Evolutionary conservation across 1,140 invertebrate species (phyloP), one percentile per base, ranked within the genome.

Genomic region (Chelonus insularis): DNA sequence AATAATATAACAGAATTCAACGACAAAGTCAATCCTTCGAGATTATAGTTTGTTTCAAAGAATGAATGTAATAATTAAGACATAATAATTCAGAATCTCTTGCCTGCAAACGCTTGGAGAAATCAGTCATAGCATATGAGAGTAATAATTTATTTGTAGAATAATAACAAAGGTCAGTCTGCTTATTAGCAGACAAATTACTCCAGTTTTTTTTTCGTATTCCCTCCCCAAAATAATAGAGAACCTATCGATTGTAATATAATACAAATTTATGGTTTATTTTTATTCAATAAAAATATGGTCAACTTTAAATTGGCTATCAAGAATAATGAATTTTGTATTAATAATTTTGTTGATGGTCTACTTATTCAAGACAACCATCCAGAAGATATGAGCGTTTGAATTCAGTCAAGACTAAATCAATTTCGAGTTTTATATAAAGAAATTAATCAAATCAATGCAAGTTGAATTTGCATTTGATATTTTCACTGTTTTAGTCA

Each of bases 61-160:
- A 69, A 70, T 63, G 70, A 56, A 45, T 43, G 4, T 18, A 37
- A 43, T 55, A 65, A 23, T 66, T 70, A 69, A 37, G 65, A 63
- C 48, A 74, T n/a, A n/a, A n/a, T n/a, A n/a, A n/a, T n/a, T n/a
- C 72, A 79, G 72, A 72, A 73, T 73, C 70, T 73, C 52, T 69
- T 68, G 72, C 73, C 75, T 75, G 74, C 76, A 78, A 78, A 56
- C 78, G 80, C 74, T 67, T 74, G 77, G 72, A 82, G 69, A 74
- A 63, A 69, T 74, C 70, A 63, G 71, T 66, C 64, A 52, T 66
- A 61, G 57, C 71, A 73, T 65, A 37, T 57, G 36, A 37, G 21
- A 50, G 47, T 52, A 12, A 61, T 21, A 55, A 9, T 51, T 50
- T 4, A 45, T 60, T 34, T 50, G 8, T 43, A 16, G 0, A 39